Conservation (phyloP, 2,113 vertebrate species). For the Salvelinus sp. region DNA sequence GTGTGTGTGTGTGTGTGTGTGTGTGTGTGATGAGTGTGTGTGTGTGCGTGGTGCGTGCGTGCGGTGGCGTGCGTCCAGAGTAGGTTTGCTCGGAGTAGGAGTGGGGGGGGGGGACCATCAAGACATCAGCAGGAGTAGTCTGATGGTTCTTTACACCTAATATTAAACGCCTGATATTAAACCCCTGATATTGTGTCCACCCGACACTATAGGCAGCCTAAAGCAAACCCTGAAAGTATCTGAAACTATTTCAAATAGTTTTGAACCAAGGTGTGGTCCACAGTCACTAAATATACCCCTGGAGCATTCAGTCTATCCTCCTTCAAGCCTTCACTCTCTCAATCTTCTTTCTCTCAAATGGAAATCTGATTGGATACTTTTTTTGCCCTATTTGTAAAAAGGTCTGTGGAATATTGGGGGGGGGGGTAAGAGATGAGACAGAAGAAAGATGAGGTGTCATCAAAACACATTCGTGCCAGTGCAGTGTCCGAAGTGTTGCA, state of each 20-base stretch:
- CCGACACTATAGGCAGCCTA: neutral
- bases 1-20: too few relatives aligned
- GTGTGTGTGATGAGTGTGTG: too few relatives aligned
- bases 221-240: constrained; percentile 18
- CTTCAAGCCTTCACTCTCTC: constrained; percentile 38
- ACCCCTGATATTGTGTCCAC: neutral
- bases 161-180: too few relatives aligned
- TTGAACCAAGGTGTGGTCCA: constrained; percentile 57
- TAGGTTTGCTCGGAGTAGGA: too few relatives aligned
- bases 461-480: constrained; percentile 64
- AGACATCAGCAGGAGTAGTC: too few relatives aligned
- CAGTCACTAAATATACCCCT: constrained; percentile 32
- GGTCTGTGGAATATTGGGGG: constrained; percentile 60
- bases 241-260: constrained; percentile 49
- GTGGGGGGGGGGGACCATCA: too few relatives aligned
- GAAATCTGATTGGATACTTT: constrained; percentile 55
- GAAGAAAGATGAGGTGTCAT: constrained; percentile 70
- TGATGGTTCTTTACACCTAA: too few relatives aligned
- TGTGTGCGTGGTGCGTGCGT: too few relatives aligned
- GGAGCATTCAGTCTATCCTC: too few relatives aligned
- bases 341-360: constrained; percentile 36
- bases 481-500: constrained; percentile 44
- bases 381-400: constrained; percentile 66
- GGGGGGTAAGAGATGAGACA: neutral
- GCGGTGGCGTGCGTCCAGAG: too few relatives aligned